Percentiles rank a stretch among this genome's conserved stretches.
Evolutionary conservation across 2,797 vertebrate genomes (phyloP).

Genomic region (Chaetophractus vellerosus): DNA sequence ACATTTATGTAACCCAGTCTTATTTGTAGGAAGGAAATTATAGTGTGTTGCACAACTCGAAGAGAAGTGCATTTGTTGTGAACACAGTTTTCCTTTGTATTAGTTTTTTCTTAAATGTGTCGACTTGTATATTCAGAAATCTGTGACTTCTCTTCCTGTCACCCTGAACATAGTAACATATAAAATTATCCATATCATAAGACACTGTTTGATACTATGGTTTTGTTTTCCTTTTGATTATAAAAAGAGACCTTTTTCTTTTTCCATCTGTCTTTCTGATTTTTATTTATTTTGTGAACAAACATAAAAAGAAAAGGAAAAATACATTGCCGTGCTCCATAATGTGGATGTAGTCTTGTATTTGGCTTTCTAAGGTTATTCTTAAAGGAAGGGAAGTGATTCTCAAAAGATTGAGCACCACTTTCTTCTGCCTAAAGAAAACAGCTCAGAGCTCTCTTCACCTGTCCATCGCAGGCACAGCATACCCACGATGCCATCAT

Average conservation of each 20-base stretch:
- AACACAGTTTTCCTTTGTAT: constrained; percentile 1
- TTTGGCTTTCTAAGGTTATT: constrained; percentile 19
- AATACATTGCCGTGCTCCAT: neutral
- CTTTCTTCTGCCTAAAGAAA: neutral
- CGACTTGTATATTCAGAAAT: neutral
- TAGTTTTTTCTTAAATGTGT: neutral
- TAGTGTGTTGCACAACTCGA: neutral
- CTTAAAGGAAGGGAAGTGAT: neutral
- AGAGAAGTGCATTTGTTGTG: neutral
- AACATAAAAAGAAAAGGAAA: neutral
- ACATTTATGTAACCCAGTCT: neutral
- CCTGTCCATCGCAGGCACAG: constrained; percentile 90
- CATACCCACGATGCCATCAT: constrained; percentile 98
- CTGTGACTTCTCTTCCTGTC: neutral
- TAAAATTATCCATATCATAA: neutral
- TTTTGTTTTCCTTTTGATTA: constrained; percentile 34
- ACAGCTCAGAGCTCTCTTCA: neutral
- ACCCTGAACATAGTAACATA: neutral
- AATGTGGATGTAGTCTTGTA: neutral
- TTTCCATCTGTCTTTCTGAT: neutral
- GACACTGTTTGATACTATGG: neutral
- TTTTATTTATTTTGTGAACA: constrained; percentile 25
- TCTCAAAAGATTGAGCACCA: neutral
- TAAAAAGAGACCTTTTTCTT: neutral
- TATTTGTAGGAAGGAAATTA: neutral